Base-by-base conservation (phyloP, 2,113 vertebrate genomes). In the Sylvietta virens region DNA sequence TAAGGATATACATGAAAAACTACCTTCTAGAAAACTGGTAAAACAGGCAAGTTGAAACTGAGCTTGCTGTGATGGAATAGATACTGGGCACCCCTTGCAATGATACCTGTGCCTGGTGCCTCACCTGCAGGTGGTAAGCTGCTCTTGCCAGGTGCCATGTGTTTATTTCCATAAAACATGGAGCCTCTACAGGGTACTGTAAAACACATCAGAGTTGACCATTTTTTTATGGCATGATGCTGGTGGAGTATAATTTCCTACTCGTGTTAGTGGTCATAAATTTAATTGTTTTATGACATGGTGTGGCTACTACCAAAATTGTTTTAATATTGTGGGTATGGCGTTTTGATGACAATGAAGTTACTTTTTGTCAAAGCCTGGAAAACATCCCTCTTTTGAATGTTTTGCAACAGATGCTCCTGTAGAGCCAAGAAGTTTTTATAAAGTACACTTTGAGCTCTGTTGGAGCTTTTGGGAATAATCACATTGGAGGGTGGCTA, bases 131-230 rank as follows among this genome's bases (percentile, higher is more conserved):
- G 20, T 15, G 24, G 11, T 10, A 3, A 35, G 50, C n/a, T 81
- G 19, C 20, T 56, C 31, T 42, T 64, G 70, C 20, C 37, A 18
- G 35, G 17, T 73, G 39, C n/a, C 0, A 0, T 14, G 14, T 24
- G 3, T 57, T 56, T 53, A 7, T 58, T 77, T 51, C 72, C 13
- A 7, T 51, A 15, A 54, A 64, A 26, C 0, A 0, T 28, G 15
- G 16, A 45, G 30, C 44, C 86, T 78, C 39, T n/a, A 1, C 15
- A 6, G 14, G 47, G 14, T 40, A 7, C 11, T 51, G 13, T 54
- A 48, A 84, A 80, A 23, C 31, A 64, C 31, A 2, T 50, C 47
- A 57, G 31, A 80, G 47, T 21, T 74, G 17, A 39, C 18, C 1
- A 1, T 50, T 30, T 73, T 54, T 66, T 74, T 44, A 21, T 64